Base-by-base conservation (phyloP, 2,113 vertebrate species). In the Lagopus muta region DNA sequence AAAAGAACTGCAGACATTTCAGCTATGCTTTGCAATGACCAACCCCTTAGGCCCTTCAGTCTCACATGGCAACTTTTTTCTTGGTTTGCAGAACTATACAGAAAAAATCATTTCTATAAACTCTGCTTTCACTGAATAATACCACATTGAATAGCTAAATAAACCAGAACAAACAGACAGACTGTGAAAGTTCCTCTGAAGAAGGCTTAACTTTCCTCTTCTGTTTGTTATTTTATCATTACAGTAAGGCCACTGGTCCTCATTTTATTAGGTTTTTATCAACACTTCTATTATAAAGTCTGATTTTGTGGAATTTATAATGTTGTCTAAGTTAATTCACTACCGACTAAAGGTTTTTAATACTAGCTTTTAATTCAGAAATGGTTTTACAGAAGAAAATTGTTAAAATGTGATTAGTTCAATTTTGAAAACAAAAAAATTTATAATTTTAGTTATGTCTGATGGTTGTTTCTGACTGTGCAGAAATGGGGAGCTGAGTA, bases 51-150 rank as follows among this genome's bases (percentile, higher is more conserved):
- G 76, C 43, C 20, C 14, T 83, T 57, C 28, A 70, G 20, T 79
- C 65, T 90, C 85, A 74, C 47, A 48, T 90, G 64, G 87, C 81
- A 82, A 47, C 54, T 94, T 85, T 80, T 94, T 91, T 71, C 34
- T 92, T 76, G 28, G 32, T 40, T 96, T 89, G 80, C 71, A 90
- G 70, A 92, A 83, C 36, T 80, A 40, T 43, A 30, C 4, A 83
- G 80, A 88, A 90, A 70, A 90, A 92, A 42, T 18, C 52, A 92
- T 89, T 90, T 52, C 36, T 94, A 47, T 87, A 94, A 76, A 94
- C 47, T 93, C 50, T 91, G 76, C 82, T 95, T 91, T 96, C 87
- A 11, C 80, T 93, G 80, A 93, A 84, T 14, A 96, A 45, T 92
- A 65, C 70, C 60, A 75, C 84, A 75, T 11, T 78, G 93, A 95